A percentile compares a stretch with the other conserved stretches of the same genome.
These are phyloP conservation scores for Melieria crassipennis DNA, from an alignment of 2,888 invertebrate genomes.

Conservation along the genomic window DNA sequence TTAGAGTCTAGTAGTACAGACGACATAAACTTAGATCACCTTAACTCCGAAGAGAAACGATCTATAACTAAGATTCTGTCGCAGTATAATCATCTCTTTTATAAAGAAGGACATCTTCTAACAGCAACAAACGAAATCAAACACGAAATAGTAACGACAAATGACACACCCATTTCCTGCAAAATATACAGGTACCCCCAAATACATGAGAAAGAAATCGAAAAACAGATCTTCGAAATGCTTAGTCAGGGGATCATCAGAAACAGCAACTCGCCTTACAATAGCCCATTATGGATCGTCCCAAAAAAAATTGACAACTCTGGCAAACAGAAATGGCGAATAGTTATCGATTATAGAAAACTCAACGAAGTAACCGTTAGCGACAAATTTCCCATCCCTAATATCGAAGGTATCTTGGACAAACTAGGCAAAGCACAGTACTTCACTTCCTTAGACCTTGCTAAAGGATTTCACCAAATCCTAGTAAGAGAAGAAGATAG, in stretches of 20 bases:
- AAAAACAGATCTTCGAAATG: constrained; percentile 3
- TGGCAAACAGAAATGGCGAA: constrained; percentile 8
- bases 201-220: constrained; percentile 16
- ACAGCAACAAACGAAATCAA: too few relatives aligned
- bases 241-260: constrained; percentile 4
- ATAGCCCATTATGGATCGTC: background rate
- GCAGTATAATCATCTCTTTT: too few relatives aligned
- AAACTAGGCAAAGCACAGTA: constrained; percentile 11
- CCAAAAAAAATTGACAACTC: constrained; percentile 18
- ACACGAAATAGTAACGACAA: too few relatives aligned
- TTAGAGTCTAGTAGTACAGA: too few relatives aligned
- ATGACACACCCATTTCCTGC: too few relatives aligned
- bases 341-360: constrained; percentile 19
- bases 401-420: constrained; percentile 8
- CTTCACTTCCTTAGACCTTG: background rate
- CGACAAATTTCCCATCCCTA: constrained; percentile 12
- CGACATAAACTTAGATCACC: too few relatives aligned
- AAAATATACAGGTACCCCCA: background rate
- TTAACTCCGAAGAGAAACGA: too few relatives aligned
- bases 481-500: background rate
- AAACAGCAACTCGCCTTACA: background rate
- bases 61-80: too few relatives aligned
- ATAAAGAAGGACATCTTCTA: too few relatives aligned
- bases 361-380: constrained; percentile 13
- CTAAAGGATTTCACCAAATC: constrained; percentile 1